These are phyloP conservation scores for Mamestra brassicae DNA, from an alignment of 2,888 invertebrate genomes.

Conservation along the genomic window DNA sequence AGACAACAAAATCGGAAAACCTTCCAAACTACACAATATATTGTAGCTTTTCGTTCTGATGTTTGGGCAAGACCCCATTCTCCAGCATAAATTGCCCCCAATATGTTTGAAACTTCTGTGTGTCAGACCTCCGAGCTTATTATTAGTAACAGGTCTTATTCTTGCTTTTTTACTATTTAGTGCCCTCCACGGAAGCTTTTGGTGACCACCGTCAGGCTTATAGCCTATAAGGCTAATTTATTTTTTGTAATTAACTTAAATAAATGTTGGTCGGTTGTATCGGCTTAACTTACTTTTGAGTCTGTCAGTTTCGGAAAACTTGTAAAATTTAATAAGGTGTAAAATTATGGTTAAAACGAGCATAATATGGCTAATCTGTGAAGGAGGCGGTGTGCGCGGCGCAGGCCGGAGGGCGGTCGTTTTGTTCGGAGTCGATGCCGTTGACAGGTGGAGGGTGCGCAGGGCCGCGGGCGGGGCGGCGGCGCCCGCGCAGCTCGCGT, in stretches of 20 bases:
- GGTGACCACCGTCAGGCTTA: neutral
- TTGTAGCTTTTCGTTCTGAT: neutral
- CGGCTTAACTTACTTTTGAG: neutral
- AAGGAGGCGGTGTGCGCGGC: conserved; percentile 66
- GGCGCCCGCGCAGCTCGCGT: conserved; percentile 89
- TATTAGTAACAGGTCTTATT: neutral
- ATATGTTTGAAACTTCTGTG: too few relatives aligned
- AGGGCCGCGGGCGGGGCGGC: conserved; percentile 74
- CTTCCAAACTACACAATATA: neutral
- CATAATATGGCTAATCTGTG: conserved; percentile 75
- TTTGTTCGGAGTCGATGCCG: conserved; percentile 71
- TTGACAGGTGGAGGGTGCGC: conserved; percentile 80
- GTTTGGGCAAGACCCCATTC: neutral
- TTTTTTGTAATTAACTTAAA: neutral
- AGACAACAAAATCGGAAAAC: neutral
- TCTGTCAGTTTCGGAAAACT: conserved; percentile 17
- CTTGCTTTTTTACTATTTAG: neutral
- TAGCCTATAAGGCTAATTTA: neutral
- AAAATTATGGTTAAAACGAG: conserved; percentile 72
- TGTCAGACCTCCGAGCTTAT: too few relatives aligned
- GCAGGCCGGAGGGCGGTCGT: conserved; percentile 71
- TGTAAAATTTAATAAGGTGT: conserved; percentile 74
- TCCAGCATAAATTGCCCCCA: too few relatives aligned
- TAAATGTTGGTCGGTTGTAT: neutral
- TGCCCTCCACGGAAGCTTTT: neutral